These are phyloP conservation scores for Anoncus sp. DNA, from an alignment of 2,888 invertebrate species.

Conservation along the genomic window DNA sequence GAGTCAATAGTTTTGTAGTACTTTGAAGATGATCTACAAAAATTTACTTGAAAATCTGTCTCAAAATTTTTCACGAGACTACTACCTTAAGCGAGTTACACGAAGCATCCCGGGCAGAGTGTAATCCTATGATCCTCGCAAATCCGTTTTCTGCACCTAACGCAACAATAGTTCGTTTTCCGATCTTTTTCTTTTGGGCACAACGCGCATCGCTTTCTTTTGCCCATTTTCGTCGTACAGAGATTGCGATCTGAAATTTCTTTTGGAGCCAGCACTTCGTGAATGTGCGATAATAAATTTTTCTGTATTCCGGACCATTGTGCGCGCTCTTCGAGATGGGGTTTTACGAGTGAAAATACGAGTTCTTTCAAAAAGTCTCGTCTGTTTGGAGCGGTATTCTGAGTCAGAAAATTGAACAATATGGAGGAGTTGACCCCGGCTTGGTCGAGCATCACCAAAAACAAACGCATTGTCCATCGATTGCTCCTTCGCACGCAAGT, in stretches of 20 bases:
- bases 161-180: not conserved
- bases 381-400: not conserved
- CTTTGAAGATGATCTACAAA: no score
- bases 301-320: not conserved
- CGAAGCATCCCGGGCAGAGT: no score
- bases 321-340: conserved; percentile 28
- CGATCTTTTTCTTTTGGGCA: not conserved
- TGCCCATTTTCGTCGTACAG: not conserved
- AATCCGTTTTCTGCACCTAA: not conserved
- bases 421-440: conserved; percentile 38
- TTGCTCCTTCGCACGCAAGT: conserved; percentile 11
- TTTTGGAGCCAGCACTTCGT: conserved; percentile 10
- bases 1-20: no score
- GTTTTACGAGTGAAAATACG: conserved; percentile 27
- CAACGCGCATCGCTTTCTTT: conserved; percentile 14
- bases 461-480: conserved; percentile 41
- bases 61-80: no score
- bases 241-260: not conserved
- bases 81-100: no score
- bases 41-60: no score
- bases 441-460: conserved; percentile 43
- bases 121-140: conserved; percentile 6
- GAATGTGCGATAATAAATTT: conserved; percentile 26
- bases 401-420: conserved; percentile 33
- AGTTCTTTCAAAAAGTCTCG: conserved; percentile 25